These are phyloP conservation scores for Mimas tiliae DNA, from an alignment of 2,888 invertebrate genomes.

Conservation along the genomic window DNA sequence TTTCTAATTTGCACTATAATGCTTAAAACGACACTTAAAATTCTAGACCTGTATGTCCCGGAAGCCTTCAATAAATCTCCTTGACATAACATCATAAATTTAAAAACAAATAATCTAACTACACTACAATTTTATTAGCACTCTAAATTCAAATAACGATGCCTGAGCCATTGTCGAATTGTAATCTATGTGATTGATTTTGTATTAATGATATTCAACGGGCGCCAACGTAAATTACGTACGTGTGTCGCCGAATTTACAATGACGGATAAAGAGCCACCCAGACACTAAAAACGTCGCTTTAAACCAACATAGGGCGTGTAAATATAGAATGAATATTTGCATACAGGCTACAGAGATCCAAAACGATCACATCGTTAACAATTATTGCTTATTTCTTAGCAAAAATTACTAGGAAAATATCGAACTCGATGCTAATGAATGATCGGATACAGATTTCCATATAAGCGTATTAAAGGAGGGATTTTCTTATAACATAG, in stretches of 20 bases:
- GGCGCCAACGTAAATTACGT: constrained; percentile 27
- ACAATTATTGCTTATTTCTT: constrained; percentile 17
- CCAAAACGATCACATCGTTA: constrained; percentile 26
- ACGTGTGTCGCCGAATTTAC: constrained; percentile 48
- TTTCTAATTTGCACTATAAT: constrained; percentile 16
- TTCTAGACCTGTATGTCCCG: background rate
- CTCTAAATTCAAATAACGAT: constrained; percentile 1
- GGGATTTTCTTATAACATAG: background rate
- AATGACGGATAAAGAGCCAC: constrained; percentile 59
- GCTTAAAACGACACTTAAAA: constrained; percentile 10
- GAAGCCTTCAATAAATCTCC: background rate
- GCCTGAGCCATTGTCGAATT: background rate
- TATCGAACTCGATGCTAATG: background rate
- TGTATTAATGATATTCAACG: constrained; percentile 32
- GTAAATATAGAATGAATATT: constrained; percentile 61
- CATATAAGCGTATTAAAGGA: background rate
- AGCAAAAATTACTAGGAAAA: constrained; percentile 3
- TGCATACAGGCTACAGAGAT: constrained; percentile 28
- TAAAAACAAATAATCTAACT: background rate
- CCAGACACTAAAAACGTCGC: constrained; percentile 73
- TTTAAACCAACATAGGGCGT: constrained; percentile 52
- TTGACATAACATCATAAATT: background rate
- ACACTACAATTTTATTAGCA: background rate
- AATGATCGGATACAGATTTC: background rate
- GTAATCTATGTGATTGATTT: constrained; percentile 14